Conservation (phyloP, 2,797 vertebrate species). For the Schizopygopsis malacanthus region DNA sequence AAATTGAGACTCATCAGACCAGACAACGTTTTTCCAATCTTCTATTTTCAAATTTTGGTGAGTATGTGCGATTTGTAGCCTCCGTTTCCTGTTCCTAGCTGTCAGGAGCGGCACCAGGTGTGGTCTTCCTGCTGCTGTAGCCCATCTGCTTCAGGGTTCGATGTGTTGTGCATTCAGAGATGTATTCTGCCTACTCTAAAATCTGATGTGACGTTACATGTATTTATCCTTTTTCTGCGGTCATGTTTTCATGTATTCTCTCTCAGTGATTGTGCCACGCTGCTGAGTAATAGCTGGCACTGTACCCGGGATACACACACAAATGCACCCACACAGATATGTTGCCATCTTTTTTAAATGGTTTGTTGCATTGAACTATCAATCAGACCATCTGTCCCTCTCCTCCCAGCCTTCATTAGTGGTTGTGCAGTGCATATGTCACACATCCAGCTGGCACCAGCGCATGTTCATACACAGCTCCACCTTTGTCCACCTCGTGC, state of each 20-base stretch:
- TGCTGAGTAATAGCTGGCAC: slow-evolving; percentile 41
- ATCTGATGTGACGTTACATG: neutral
- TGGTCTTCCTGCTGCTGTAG: no score
- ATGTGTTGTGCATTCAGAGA: no score
- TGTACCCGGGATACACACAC: slow-evolving; percentile 23
- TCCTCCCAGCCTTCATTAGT: slow-evolving; percentile 54
- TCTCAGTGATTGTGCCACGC: neutral
- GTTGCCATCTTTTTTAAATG: slow-evolving; percentile 39
- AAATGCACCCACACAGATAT: slow-evolving; percentile 33
- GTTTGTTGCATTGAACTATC: slow-evolving; percentile 53
- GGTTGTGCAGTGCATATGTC: slow-evolving; percentile 47
- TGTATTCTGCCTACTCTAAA: neutral
- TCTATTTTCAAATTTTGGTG: no score
- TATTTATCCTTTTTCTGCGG: neutral
- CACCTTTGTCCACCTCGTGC: slow-evolving; percentile 25
- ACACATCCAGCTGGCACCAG: slow-evolving; percentile 45
- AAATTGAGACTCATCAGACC: no score
- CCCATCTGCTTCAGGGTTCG: no score
- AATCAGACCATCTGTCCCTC: slow-evolving; percentile 63
- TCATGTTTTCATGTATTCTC: slow-evolving; percentile 6
- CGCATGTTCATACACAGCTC: slow-evolving; percentile 40
- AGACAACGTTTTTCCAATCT: no score
- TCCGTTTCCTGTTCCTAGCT: no score
- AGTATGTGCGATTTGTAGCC: no score
- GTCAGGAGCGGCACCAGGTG: no score